Evolutionary conservation across 2,113 vertebrate species (phyloP).

Genomic region (Lucifuga dentata): DNA sequence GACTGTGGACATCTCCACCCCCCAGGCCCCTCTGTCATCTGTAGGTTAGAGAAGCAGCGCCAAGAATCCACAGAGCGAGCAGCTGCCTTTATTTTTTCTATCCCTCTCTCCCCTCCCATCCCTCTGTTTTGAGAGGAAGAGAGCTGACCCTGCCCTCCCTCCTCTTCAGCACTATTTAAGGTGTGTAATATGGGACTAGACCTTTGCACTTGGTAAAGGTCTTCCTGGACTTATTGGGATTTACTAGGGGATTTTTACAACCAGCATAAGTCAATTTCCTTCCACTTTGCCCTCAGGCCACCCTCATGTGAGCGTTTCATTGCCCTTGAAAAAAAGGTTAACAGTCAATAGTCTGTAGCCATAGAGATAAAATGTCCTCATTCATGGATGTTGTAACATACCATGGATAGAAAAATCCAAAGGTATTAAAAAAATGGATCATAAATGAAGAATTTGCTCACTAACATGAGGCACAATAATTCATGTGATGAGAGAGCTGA

Average conservation of each 20-base stretch:
- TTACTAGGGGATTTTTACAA: constrained; percentile 71
- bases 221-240: constrained; percentile 71
- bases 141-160: constrained; percentile 54
- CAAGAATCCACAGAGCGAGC: constrained; percentile 80
- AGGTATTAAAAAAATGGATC: constrained; percentile 1
- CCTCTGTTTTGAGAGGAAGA: constrained; percentile 50
- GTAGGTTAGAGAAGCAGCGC: constrained; percentile 71
- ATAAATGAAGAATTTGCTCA: constrained; percentile 25
- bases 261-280: constrained; percentile 56
- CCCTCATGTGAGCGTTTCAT: constrained; percentile 47
- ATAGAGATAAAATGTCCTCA: constrained; percentile 47
- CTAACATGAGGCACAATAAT: constrained; percentile 37
- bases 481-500: constrained; percentile 39
- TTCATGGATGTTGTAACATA: constrained; percentile 35
- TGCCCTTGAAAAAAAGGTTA: constrained; percentile 71
- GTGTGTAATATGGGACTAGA: constrained; percentile 60
- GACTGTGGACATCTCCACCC: constrained; percentile 29
- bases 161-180: constrained; percentile 61
- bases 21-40: constrained; percentile 50
- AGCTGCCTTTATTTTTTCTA: constrained; percentile 81
- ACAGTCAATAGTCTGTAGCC: constrained; percentile 61
- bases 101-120: constrained; percentile 30
- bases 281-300: constrained; percentile 56
- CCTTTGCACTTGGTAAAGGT: constrained; percentile 67
- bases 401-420: constrained; percentile 4